phyloP scores from a whole-genome alignment of 2,113 vertebrate genomes.

The Regulus satrapa region DNA sequence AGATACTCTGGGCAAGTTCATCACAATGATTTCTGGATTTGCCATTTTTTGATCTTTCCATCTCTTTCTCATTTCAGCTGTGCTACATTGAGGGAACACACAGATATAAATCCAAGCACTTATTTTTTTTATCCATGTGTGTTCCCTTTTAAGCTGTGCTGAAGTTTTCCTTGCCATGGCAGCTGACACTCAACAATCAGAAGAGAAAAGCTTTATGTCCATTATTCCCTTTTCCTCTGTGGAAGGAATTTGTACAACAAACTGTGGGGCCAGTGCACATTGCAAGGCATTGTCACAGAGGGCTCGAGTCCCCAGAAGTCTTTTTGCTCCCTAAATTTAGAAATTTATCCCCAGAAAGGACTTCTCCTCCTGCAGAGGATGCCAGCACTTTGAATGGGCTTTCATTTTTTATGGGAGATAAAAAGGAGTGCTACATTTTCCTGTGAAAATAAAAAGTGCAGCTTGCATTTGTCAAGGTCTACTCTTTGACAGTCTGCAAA shows the following conservation, averaged over 20 bases:
- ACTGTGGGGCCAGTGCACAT: background rate
- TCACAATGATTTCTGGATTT: conserved; percentile 6
- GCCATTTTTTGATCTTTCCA: background rate
- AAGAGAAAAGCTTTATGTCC: background rate
- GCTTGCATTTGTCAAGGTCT: background rate
- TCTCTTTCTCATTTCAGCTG: background rate
- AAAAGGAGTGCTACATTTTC: background rate
- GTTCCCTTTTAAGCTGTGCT: background rate
- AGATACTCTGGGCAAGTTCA: background rate
- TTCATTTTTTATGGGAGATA: background rate
- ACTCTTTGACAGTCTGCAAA: background rate
- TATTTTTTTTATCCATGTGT: accelerated
- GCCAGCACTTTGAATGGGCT: background rate
- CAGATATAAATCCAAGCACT: background rate
- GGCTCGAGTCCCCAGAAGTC: background rate
- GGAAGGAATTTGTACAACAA: background rate
- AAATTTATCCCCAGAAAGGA: background rate
- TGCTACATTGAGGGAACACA: background rate
- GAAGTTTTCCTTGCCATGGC: background rate
- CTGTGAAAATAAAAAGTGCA: background rate
- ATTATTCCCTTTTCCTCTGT: background rate
- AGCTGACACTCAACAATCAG: background rate
- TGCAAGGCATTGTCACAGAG: background rate
- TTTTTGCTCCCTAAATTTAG: background rate
- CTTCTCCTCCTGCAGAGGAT: background rate